These are phyloP conservation scores for Megalops atlanticus DNA, from an alignment of 2,113 vertebrate species.

Conservation along the genomic window DNA sequence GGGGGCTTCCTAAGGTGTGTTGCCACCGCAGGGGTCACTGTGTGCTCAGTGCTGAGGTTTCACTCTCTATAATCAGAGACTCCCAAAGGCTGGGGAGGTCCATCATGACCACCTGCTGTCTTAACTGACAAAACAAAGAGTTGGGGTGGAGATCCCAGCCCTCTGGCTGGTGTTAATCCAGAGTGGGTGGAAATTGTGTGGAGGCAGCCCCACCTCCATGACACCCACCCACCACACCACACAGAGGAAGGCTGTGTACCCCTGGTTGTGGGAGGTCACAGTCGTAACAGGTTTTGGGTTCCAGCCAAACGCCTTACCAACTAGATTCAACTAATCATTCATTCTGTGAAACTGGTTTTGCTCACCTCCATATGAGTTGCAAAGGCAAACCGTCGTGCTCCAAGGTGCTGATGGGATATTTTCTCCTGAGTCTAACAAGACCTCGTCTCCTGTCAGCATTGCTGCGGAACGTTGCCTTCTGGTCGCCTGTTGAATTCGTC, in stretches of 20 bases:
- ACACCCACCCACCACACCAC: background rate
- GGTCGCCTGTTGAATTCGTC: no score
- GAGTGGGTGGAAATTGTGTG: background rate
- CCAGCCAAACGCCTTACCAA: background rate
- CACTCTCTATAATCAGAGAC: background rate
- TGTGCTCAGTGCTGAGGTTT: background rate
- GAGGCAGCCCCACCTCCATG: background rate
- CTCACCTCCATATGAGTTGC: no score
- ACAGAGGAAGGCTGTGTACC: no score
- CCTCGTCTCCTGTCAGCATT: no score
- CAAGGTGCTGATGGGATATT: no score
- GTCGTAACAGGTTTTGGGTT: no score
- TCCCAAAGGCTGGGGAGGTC: background rate
- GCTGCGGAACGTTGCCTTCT: no score
- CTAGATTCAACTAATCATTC: background rate
- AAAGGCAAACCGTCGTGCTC: no score
- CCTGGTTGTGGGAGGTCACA: background rate
- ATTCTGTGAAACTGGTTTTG: no score
- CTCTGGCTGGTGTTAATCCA: background rate
- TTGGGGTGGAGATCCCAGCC: background rate
- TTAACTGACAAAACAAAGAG: slow-evolving; percentile 3
- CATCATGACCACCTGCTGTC: slow-evolving; percentile 13
- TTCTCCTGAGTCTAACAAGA: no score
- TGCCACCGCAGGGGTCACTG: no score
- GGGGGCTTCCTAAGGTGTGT: no score